Base-by-base conservation (phyloP, 2,113 vertebrate species). In the Sciurus niger region DNA sequence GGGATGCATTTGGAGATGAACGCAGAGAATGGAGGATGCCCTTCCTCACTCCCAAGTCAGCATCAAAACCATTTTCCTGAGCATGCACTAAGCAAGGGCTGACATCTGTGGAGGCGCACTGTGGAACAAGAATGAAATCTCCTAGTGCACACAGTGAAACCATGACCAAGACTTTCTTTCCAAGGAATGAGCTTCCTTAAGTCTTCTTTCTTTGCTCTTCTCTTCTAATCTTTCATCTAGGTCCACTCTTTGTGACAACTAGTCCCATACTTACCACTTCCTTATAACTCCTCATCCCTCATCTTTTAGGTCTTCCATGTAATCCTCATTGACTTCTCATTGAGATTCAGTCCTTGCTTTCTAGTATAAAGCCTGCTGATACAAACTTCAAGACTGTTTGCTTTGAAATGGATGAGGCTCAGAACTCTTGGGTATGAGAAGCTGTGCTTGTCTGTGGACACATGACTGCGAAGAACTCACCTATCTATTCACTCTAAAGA, bases 11-110 rank as follows among this genome's bases (percentile, higher is more conserved):
- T 13, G 25, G 40, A 87, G 1, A 58, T 25, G 4, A 53, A n/a
- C 5, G 0, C 12, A 84, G 55, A 17, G 4, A 34, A 48, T 1
- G 9, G 8, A 65, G 32, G n/a, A 0, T 55, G 0, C 65, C 34
- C n/a, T 65, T 77, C 13, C 2, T 76, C 25, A 17, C 11, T 55
- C 25, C 40, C 12, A 28, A 51, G 9, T 85, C 16, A 73, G n/a
- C 25, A 85, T 67, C 40, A 82, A 28, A 43, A 16, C 0, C 9
- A 9, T 25, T 24, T 25, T 84, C 40, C 30, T 37, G 20, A 78
- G 1, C 6, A 32, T 25, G 8, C 51, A 55, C 53, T 60, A 68
- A 60, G 6, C 6, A 30, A 30, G 25, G 58, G 6, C 4, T 63
- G 43, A 68, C 37, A 55, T 70, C 22, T 84, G 8, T 51, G 11